These are phyloP conservation scores for Drosophila kanekoi DNA, from an alignment of 2,888 invertebrate genomes.

Conservation along the genomic window DNA sequence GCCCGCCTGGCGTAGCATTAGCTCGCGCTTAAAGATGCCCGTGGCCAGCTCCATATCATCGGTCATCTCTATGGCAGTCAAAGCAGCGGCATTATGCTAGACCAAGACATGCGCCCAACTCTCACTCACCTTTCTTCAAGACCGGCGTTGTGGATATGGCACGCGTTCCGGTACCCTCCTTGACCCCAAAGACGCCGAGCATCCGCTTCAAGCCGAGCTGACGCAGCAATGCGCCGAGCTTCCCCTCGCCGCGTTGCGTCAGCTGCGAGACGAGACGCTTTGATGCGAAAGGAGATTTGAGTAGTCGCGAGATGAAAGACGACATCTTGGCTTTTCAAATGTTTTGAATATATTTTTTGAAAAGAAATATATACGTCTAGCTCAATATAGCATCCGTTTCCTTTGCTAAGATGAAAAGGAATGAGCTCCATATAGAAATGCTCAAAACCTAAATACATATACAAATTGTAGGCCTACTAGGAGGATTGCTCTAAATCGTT, in stretches of 20 bases:
- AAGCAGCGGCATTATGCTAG: not conserved
- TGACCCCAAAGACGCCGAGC: slow-evolving; percentile 19
- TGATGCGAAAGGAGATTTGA: slow-evolving; percentile 43
- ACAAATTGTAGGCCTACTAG: slow-evolving; percentile 23
- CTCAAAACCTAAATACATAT: not conserved
- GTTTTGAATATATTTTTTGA: not conserved
- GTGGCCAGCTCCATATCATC: slow-evolving; percentile 96
- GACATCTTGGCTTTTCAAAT: slow-evolving; percentile 41
- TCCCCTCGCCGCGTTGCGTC: slow-evolving; percentile 54
- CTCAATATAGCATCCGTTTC: slow-evolving; percentile 13
- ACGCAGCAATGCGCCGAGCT: slow-evolving; percentile 38
- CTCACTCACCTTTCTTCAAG: slow-evolving; percentile 52
- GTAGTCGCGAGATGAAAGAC: slow-evolving; percentile 56
- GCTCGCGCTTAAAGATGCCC: slow-evolving; percentile 95
- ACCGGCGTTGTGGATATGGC: slow-evolving; percentile 53
- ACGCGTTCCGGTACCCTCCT: slow-evolving; percentile 30
- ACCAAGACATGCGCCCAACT: not conserved
- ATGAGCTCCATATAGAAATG: slow-evolving; percentile 2
- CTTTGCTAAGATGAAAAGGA: slow-evolving; percentile 11
- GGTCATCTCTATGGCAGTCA: slow-evolving; percentile 88
- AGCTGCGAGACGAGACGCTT: slow-evolving; percentile 68
- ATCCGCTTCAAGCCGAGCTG: slow-evolving; percentile 44
- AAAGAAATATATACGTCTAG: slow-evolving; percentile 8
- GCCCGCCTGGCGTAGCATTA: slow-evolving; percentile 93
- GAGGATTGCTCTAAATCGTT: not conserved